Percentiles rank a stretch among this genome's conserved stretches.
Conservation (phyloP, 2,888 invertebrate species). For the Epinotia brunnichana region DNA sequence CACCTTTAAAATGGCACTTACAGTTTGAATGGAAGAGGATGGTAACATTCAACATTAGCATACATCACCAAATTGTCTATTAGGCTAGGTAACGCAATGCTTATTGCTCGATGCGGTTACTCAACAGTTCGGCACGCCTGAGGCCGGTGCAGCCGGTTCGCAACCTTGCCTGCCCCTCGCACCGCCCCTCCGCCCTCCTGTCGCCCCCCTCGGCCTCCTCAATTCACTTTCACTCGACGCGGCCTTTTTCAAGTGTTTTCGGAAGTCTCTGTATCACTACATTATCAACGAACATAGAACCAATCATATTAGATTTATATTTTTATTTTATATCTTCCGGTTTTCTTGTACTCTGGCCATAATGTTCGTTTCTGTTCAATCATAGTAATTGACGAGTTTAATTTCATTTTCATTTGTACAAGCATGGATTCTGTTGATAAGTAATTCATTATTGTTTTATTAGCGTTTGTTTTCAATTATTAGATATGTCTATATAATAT, state of each 20-base stretch:
- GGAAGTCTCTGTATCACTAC: slow-evolving; percentile 50
- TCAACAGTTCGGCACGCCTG: slow-evolving; percentile 77
- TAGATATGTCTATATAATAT: too few species aligned
- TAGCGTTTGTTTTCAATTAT: too few species aligned
- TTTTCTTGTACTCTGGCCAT: background rate
- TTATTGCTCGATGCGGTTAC: slow-evolving; percentile 71
- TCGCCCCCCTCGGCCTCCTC: slow-evolving; percentile 53
- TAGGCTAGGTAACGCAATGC: slow-evolving; percentile 71
- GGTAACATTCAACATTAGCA: slow-evolving; percentile 62
- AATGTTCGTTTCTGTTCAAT: background rate
- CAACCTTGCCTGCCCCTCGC: slow-evolving; percentile 72
- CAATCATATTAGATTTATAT: slow-evolving; percentile 11
- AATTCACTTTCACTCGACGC: slow-evolving; percentile 74
- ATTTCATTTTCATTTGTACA: background rate
- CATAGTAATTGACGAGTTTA: too few species aligned
- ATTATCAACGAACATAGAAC: slow-evolving; percentile 28
- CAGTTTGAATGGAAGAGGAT: slow-evolving; percentile 37
- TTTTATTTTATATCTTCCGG: background rate
- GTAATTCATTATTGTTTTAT: too few species aligned
- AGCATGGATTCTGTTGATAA: too few species aligned
- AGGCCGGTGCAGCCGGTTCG: slow-evolving; percentile 72
- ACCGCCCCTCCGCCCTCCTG: slow-evolving; percentile 45
- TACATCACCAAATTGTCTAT: slow-evolving; percentile 68
- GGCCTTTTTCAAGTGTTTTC: slow-evolving; percentile 58
- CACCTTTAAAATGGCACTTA: slow-evolving; percentile 37